Conservation (phyloP, 2,113 vertebrate species). For the Gracilinanus agilis region DNA sequence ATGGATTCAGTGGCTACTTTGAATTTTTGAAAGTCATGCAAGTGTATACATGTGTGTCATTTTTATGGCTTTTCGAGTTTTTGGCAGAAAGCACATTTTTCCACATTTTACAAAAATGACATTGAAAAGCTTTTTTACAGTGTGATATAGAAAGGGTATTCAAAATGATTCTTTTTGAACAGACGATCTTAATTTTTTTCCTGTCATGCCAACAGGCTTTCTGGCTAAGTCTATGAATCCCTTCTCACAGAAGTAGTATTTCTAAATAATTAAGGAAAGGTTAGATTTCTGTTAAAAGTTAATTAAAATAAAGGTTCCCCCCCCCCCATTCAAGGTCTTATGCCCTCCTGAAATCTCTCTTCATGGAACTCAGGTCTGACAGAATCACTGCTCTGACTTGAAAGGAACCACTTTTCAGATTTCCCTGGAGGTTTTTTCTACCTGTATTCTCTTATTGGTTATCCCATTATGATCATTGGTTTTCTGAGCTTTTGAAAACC, state of each 20-base stretch:
- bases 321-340: not conserved
- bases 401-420: slow-evolving; percentile 52
- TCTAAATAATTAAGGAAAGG: not conserved
- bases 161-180: slow-evolving; percentile 56
- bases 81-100: slow-evolving; percentile 45
- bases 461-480: not conserved
- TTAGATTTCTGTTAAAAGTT: not conserved
- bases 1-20: slow-evolving; percentile 48
- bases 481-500: not conserved
- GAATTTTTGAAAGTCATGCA: slow-evolving; percentile 58
- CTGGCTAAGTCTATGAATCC: not conserved
- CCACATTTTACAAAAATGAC: slow-evolving; percentile 40
- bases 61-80: slow-evolving; percentile 44
- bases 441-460: not conserved
- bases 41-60: slow-evolving; percentile 63
- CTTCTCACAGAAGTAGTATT: not conserved
- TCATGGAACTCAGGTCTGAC: not conserved
- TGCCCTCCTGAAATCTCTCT: not conserved
- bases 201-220: not conserved
- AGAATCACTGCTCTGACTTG: not conserved
- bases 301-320: not conserved
- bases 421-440: not conserved
- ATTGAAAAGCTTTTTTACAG: slow-evolving; percentile 41
- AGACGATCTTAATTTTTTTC: not conserved
- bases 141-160: slow-evolving; percentile 40